Evolutionary conservation across 2,888 invertebrate genomes (phyloP).

Genomic region (Dolichopus griseipennis): DNA sequence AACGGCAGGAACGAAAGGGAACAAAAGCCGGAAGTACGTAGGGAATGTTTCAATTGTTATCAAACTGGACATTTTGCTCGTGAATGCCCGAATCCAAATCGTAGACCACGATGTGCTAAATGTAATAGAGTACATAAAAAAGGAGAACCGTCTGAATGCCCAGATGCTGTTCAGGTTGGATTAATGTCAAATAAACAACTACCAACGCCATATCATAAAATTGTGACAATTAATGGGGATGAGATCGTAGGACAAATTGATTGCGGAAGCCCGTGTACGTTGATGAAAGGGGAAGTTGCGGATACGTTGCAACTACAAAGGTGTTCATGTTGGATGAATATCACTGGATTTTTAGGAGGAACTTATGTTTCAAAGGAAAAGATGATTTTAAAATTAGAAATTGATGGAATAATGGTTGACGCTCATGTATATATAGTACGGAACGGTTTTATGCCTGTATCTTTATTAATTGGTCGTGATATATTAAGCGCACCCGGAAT

Average conservation of each 20-base stretch:
- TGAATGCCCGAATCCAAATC: background rate
- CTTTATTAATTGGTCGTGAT: background rate
- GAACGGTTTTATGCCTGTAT: background rate
- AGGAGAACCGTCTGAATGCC: background rate
- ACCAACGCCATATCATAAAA: background rate
- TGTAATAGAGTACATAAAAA: conserved; percentile 4
- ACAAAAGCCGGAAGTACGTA: no score
- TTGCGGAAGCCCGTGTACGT: background rate
- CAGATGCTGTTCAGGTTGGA: background rate
- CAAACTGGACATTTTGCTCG: background rate
- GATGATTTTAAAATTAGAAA: no score
- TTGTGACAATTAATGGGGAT: background rate
- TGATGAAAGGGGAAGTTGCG: background rate
- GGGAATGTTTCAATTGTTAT: conserved; percentile 7
- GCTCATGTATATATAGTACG: no score
- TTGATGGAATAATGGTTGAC: no score
- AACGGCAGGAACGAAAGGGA: no score
- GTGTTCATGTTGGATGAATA: background rate
- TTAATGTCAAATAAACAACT: background rate
- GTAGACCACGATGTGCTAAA: background rate
- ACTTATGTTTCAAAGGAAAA: no score
- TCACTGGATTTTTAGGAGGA: no score
- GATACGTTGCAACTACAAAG: background rate
- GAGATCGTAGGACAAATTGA: background rate
- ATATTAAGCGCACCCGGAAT: background rate